Conservation (phyloP, 2,888 invertebrate genomes). For the Polyploca ridens region DNA sequence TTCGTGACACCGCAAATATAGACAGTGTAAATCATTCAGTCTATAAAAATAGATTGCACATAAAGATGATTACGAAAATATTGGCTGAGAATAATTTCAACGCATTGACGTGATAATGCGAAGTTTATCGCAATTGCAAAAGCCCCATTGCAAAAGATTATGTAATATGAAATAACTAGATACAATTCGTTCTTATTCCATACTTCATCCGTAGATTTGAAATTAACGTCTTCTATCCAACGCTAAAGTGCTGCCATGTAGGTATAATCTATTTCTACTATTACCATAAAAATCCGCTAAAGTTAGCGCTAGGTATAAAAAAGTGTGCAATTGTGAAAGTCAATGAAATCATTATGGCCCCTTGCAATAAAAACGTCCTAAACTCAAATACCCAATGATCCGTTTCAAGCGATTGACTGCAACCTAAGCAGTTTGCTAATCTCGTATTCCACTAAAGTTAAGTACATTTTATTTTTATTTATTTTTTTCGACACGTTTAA, state of each 20-base stretch:
- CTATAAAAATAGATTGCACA: slow-evolving; percentile 82
- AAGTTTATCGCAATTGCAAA: not conserved
- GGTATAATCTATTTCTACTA: slow-evolving; percentile 34
- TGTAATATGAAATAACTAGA: not conserved
- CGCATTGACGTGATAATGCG: slow-evolving; percentile 19
- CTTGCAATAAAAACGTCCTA: slow-evolving; percentile 62
- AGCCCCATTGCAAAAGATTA: slow-evolving; percentile 1
- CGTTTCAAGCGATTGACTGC: slow-evolving; percentile 60
- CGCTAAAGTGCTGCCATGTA: slow-evolving; percentile 18
- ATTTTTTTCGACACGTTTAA: slow-evolving; percentile 55
- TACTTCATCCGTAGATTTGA: not conserved
- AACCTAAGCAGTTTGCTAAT: slow-evolving; percentile 46
- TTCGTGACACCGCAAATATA: slow-evolving; percentile 49
- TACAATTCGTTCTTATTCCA: not conserved
- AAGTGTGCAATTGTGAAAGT: slow-evolving; percentile 41
- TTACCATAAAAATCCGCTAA: slow-evolving; percentile 34
- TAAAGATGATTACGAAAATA: slow-evolving; percentile 71
- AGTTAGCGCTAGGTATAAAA: slow-evolving; percentile 37
- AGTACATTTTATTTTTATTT: slow-evolving; percentile 60
- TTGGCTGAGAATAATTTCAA: slow-evolving; percentile 58
- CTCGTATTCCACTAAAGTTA: slow-evolving; percentile 56
- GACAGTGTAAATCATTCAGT: slow-evolving; percentile 64
- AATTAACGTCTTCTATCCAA: slow-evolving; percentile 7
- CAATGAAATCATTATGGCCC: slow-evolving; percentile 66
- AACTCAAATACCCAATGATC: slow-evolving; percentile 57